Evolutionary conservation across 2,113 vertebrate species (phyloP).

Genomic region (Rutilus rutilus): DNA sequence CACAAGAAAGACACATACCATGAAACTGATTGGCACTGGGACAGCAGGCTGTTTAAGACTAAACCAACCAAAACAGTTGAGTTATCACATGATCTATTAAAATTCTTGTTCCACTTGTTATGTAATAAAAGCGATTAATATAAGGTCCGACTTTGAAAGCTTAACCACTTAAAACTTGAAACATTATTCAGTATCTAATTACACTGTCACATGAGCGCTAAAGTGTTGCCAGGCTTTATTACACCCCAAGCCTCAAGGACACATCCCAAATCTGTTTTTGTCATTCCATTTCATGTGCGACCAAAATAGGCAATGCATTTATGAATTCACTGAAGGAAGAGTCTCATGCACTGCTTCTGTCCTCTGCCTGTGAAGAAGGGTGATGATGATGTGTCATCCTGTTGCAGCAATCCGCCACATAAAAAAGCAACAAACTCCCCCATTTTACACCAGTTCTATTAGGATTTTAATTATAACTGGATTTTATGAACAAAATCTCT

Average conservation of each 20-base stretch:
- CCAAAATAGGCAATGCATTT: neutral
- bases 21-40: neutral
- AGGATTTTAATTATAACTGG: neutral
- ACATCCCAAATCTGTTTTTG: neutral
- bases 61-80: neutral
- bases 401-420: neutral
- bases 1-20: neutral
- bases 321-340: neutral
- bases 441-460: neutral
- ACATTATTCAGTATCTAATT: too few species aligned
- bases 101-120: conserved; percentile 1
- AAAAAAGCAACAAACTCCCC: conserved; percentile 1
- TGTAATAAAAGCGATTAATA: conserved; percentile 6
- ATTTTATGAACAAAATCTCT: conserved; percentile 4
- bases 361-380: conserved; percentile 6
- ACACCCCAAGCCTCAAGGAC: neutral
- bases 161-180: neutral
- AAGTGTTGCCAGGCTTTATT: neutral
- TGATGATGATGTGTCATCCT: conserved; percentile 36
- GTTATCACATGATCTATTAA: conserved; percentile 15
- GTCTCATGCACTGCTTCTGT: neutral
- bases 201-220: too few species aligned
- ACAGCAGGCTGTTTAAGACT: conserved; percentile 3
- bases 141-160: neutral
- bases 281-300: neutral